phyloP scores from a whole-genome alignment of 2,888 invertebrate genomes.

The Melanchra persicariae region DNA sequence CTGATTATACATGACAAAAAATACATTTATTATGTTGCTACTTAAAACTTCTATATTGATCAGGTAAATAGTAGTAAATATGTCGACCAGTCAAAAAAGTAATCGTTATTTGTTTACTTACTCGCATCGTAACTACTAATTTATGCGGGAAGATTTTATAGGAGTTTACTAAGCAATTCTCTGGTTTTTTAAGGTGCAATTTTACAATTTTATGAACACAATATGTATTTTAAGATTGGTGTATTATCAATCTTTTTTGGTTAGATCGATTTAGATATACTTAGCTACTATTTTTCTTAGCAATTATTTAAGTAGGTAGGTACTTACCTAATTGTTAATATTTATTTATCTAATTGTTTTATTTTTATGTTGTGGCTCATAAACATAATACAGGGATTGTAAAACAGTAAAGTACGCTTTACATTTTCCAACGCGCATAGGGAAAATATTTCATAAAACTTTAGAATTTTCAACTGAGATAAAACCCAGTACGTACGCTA shows the following conservation, averaged over 20 bases:
- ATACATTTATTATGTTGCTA: neutral
- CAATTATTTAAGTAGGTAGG: no score
- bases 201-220: neutral
- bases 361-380: neutral
- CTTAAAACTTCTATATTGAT: neutral
- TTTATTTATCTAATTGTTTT: neutral
- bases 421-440: neutral
- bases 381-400: neutral
- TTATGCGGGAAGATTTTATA: neutral
- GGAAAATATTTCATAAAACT: constrained; percentile 30
- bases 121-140: neutral
- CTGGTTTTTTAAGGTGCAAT: neutral
- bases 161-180: neutral
- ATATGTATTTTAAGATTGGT: neutral
- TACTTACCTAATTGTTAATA: no score
- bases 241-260: neutral
- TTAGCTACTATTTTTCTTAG: neutral
- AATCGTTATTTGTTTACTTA: constrained; percentile 1
- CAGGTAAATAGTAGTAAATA: neutral
- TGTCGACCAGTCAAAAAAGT: neutral
- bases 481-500: constrained; percentile 49
- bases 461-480: constrained; percentile 16
- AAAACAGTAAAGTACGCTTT: constrained; percentile 12
- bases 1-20: constrained; percentile 2
- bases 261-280: neutral